Evolutionary conservation across 2,113 vertebrate genomes (phyloP).

Genomic region (Herpailurus yagouaroundi): DNA sequence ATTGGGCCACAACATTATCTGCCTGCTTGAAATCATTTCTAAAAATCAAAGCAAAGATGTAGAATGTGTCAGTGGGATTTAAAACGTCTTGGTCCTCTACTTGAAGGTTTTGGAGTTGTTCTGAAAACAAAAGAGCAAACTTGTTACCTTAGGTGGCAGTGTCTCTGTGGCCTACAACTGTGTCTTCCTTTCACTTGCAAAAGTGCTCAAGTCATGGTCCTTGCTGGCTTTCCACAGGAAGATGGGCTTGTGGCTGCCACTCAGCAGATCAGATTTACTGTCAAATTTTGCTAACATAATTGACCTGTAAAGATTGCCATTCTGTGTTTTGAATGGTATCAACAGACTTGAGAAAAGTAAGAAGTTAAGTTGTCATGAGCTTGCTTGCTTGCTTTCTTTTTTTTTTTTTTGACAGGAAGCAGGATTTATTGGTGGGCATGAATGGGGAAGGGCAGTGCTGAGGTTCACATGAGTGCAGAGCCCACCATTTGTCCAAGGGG

Average conservation of each 20-base stretch:
- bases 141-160: not conserved
- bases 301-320: not conserved
- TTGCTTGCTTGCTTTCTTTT: no score
- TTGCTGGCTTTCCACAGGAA: not conserved
- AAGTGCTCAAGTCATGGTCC: not conserved
- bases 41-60: conserved; percentile 46
- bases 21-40: conserved; percentile 67
- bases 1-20: conserved; percentile 63
- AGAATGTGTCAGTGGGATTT: not conserved
- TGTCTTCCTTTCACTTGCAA: not conserved
- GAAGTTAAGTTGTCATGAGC: not conserved
- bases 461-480: no score
- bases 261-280: not conserved
- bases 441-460: no score
- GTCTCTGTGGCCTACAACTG: not conserved
- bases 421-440: no score
- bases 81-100: conserved; percentile 24
- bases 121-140: not conserved
- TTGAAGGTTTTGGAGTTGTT: not conserved
- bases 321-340: not conserved
- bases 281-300: not conserved
- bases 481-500: no score
- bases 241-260: not conserved
- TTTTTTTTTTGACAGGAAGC: no score
- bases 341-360: conserved; percentile 12